Evolutionary conservation across 2,113 vertebrate genomes (phyloP).

Genomic region (Nematolebias whitei): DNA sequence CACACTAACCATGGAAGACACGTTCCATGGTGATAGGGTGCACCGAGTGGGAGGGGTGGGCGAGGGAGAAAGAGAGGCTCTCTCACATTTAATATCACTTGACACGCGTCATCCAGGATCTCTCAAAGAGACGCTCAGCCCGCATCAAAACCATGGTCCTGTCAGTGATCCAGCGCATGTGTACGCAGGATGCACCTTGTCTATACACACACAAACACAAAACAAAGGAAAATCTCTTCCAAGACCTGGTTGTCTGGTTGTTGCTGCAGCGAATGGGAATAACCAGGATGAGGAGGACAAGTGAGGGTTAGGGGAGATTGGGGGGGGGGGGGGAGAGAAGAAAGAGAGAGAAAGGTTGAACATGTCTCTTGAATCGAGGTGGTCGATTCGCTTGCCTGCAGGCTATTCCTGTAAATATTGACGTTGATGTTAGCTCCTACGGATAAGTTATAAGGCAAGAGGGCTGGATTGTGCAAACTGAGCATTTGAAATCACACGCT

Average conservation of each 20-base stretch:
- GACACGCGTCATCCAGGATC: constrained; percentile 77
- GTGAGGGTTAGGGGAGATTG: constrained; percentile 24
- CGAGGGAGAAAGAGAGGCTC: constrained; percentile 34
- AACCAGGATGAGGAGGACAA: constrained; percentile 54
- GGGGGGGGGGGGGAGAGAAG: not conserved
- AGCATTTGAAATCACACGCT: constrained; percentile 58
- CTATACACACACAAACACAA: not conserved
- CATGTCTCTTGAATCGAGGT: constrained; percentile 63
- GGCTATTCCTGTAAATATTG: constrained; percentile 80
- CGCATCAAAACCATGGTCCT: constrained; percentile 49
- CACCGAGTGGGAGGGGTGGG: constrained; percentile 4
- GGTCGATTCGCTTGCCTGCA: constrained; percentile 74
- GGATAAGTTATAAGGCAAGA: constrained; percentile 70
- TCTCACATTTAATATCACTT: constrained; percentile 76
- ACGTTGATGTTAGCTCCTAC: constrained; percentile 78
- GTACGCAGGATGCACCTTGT: constrained; percentile 23
- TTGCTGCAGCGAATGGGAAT: constrained; percentile 44
- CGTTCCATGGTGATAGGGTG: constrained; percentile 27
- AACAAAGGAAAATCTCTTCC: constrained; percentile 56
- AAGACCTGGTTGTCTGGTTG: constrained; percentile 49
- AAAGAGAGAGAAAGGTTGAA: constrained; percentile 62
- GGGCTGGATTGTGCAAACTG: constrained; percentile 61
- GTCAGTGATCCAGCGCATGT: constrained; percentile 21
- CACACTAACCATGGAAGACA: constrained; percentile 70
- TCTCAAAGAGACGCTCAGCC: constrained; percentile 59